Conservation (phyloP, 2,888 invertebrate species). For the Stenotaenia linearis region DNA sequence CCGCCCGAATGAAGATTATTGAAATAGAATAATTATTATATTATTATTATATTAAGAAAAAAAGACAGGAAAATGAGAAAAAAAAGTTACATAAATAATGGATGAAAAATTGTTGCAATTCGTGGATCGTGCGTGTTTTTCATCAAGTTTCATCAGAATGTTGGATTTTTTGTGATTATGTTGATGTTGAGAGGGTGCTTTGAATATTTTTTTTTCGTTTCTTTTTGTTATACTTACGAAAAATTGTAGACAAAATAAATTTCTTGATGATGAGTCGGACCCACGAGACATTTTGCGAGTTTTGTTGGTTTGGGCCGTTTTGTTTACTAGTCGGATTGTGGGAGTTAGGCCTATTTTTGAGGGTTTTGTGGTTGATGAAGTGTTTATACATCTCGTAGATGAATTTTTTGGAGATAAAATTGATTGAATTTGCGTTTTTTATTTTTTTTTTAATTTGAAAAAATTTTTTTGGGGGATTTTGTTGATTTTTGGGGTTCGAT, state of each 20-base stretch:
- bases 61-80: not conserved
- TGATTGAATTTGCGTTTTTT: no score
- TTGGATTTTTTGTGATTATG: constrained; percentile 15
- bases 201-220: not conserved
- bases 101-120: not conserved
- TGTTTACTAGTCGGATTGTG: no score
- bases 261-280: not conserved
- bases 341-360: no score
- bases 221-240: not conserved
- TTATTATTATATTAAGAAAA: not conserved
- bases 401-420: no score
- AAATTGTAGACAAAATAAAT: constrained; percentile 7
- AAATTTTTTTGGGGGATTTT: no score
- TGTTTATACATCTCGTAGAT: no score
- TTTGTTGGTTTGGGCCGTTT: not conserved
- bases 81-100: not conserved
- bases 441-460: no score
- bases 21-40: not conserved
- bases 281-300: not conserved
- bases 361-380: not conserved
- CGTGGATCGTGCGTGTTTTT: not conserved
- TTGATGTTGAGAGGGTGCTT: constrained; percentile 15
- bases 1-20: constrained; percentile 33
- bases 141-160: not conserved
- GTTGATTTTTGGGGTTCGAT: not conserved